Conservation (phyloP, 2,888 invertebrate genomes). For the Portevinia maculata region DNA sequence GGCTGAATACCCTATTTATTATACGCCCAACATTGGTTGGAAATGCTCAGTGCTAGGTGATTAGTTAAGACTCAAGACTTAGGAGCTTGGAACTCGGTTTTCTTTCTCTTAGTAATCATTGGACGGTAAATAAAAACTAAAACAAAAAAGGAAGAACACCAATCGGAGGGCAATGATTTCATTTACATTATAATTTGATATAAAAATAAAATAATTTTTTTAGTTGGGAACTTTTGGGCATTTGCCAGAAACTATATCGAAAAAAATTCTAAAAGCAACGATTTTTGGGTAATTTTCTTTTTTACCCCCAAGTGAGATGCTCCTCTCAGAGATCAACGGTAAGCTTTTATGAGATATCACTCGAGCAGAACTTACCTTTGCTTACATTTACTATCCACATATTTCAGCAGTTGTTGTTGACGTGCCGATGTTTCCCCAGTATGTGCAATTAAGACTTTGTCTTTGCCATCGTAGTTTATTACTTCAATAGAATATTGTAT, state of each 20-base stretch:
- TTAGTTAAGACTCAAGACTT: too few relatives aligned
- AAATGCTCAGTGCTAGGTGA: too few relatives aligned
- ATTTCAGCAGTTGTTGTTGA: slow-evolving; percentile 33
- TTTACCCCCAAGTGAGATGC: slow-evolving; percentile 22
- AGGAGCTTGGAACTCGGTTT: background rate
- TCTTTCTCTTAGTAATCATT: background rate
- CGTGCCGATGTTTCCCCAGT: slow-evolving; percentile 12
- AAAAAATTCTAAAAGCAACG: slow-evolving; percentile 58
- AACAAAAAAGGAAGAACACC: background rate
- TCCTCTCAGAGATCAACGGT: slow-evolving; percentile 32
- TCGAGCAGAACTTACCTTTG: slow-evolving; percentile 59
- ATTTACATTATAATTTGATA: slow-evolving; percentile 38
- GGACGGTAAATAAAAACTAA: slow-evolving; percentile 2
- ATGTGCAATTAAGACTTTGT: slow-evolving; percentile 33
- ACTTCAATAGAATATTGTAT: slow-evolving; percentile 29
- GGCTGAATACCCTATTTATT: too few relatives aligned
- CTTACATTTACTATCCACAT: slow-evolving; percentile 61
- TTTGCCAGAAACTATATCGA: slow-evolving; percentile 48
- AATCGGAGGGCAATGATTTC: slow-evolving; percentile 50
- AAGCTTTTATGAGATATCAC: slow-evolving; percentile 16
- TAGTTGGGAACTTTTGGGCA: slow-evolving; percentile 45
- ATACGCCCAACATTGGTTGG: too few relatives aligned
- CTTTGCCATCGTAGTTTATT: slow-evolving; percentile 31
- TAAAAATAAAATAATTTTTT: slow-evolving; percentile 57
- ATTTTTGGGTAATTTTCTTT: slow-evolving; percentile 41